Conservation (phyloP, 2,888 invertebrate genomes). For the Agonopterix alstromeriana region DNA sequence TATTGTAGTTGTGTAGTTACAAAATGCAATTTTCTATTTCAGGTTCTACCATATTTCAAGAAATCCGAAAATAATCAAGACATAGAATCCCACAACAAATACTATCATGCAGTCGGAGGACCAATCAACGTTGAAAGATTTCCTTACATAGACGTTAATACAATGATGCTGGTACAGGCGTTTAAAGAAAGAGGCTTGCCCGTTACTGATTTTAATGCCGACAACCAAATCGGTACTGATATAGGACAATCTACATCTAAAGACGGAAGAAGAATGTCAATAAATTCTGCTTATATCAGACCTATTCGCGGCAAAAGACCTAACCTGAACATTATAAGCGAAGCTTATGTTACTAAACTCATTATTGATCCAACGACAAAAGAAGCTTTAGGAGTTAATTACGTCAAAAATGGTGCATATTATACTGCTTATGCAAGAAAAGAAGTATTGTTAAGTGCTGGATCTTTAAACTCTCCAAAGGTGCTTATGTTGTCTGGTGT, state of each 20-base stretch:
- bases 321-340: conserved; percentile 69
- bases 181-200: conserved; percentile 79
- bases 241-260: conserved; percentile 78
- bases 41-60: conserved; percentile 82
- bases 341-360: conserved; percentile 73
- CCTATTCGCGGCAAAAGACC: conserved; percentile 75
- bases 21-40: conserved; percentile 17
- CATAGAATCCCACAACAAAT: conserved; percentile 64
- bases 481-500: conserved; percentile 81
- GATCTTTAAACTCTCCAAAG: conserved; percentile 79
- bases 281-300: conserved; percentile 80
- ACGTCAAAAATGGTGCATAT: conserved; percentile 54
- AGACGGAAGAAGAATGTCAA: conserved; percentile 78
- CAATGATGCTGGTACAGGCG: conserved; percentile 73
- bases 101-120: conserved; percentile 78
- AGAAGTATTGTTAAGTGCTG: conserved; percentile 79
- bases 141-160: conserved; percentile 78
- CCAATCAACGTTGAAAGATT: conserved; percentile 80
- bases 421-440: conserved; percentile 66
- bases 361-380: conserved; percentile 77
- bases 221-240: conserved; percentile 77
- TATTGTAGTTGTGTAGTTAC: no score
- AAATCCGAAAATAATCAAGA: conserved; percentile 81
- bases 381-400: conserved; percentile 58
- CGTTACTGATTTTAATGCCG: conserved; percentile 76